These are phyloP conservation scores for Tichodroma muraria DNA, from an alignment of 2,113 vertebrate species.

Conservation along the genomic window DNA sequence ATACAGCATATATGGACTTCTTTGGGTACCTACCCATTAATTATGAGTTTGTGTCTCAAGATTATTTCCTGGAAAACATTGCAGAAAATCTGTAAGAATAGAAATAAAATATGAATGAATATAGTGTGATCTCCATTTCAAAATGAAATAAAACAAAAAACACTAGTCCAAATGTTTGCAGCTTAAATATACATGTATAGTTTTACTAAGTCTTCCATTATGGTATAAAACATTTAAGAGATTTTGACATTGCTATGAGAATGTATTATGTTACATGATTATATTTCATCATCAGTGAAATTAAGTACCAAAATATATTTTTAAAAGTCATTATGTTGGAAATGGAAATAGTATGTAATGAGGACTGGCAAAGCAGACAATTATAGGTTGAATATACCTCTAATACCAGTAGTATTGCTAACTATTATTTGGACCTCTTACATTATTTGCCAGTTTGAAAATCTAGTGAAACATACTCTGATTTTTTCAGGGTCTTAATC, in stretches of 20 bases:
- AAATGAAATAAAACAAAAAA: neutral
- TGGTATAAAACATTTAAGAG: neutral
- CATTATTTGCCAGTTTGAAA: neutral
- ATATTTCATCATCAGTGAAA: neutral
- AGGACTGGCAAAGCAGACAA: neutral
- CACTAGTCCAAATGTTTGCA: neutral
- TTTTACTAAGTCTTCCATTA: neutral
- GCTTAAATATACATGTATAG: neutral
- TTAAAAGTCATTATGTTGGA: neutral
- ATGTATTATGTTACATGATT: no score
- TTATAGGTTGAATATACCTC: neutral
- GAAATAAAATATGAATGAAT: neutral
- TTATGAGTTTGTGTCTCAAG: neutral
- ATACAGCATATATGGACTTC: neutral
- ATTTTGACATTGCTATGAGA: neutral
- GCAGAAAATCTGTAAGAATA: neutral
- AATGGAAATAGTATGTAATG: neutral
- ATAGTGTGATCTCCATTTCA: neutral
- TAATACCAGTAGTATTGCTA: neutral
- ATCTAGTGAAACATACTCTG: neutral
- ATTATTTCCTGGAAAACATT: neutral
- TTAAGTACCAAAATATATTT: neutral
- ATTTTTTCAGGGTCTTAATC: neutral
- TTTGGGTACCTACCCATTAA: neutral
- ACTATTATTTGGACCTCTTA: neutral